These are phyloP conservation scores for Auanema sp. DNA, from an alignment of 2,888 invertebrate species.

Conservation along the genomic window DNA sequence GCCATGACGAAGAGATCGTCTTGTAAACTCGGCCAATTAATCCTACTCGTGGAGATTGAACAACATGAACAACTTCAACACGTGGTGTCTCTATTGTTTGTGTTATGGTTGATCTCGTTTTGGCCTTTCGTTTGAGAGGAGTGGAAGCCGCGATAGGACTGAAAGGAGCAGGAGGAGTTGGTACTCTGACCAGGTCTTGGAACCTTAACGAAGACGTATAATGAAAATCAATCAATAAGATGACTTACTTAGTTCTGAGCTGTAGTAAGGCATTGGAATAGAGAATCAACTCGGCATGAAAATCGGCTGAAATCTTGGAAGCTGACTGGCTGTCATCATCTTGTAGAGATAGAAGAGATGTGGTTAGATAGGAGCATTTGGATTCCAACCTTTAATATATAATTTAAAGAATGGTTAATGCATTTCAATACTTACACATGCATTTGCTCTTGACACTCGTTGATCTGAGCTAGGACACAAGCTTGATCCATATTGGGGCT, in stretches of 20 bases:
- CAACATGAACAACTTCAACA: not conserved
- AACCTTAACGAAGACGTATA: too few relatives aligned
- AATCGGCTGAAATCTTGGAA: slow-evolving; percentile 33
- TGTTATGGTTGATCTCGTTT: slow-evolving; percentile 5
- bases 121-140: slow-evolving; percentile 6
- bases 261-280: slow-evolving; percentile 44
- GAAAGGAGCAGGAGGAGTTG: slow-evolving; percentile 27
- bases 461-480: slow-evolving; percentile 40
- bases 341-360: slow-evolving; percentile 32
- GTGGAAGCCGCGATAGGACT: slow-evolving; percentile 25
- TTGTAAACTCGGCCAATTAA: slow-evolving; percentile 1
- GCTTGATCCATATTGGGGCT: slow-evolving; percentile 32
- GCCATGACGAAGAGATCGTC: slow-evolving; percentile 22
- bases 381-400: slow-evolving; percentile 37
- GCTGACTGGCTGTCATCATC: slow-evolving; percentile 19
- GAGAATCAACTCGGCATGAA: slow-evolving; percentile 40
- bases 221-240: not conserved
- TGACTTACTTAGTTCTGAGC: slow-evolving; percentile 28
- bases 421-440: slow-evolving; percentile 24
- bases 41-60: slow-evolving; percentile 11
- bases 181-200: slow-evolving; percentile 28
- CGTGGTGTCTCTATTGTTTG: slow-evolving; percentile 13
- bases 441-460: slow-evolving; percentile 50
- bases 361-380: slow-evolving; percentile 49
- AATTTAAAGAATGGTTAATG: not conserved